Conservation (phyloP, 2,888 invertebrate genomes). For the Agonopterix heracliana region DNA sequence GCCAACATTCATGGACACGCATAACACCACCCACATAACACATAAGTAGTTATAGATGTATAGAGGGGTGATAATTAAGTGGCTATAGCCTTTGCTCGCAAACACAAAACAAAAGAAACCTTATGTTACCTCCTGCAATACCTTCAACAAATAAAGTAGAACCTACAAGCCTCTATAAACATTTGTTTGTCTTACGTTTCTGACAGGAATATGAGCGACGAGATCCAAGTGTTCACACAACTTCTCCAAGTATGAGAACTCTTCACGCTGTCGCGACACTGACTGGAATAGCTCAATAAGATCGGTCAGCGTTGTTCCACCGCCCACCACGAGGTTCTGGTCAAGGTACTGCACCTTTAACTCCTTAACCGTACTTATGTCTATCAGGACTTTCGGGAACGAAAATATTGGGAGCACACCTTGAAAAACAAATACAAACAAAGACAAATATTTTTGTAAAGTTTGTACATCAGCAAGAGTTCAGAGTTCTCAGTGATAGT, state of each 20-base stretch:
- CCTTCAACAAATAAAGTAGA: no score
- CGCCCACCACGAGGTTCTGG: slow-evolving; percentile 67
- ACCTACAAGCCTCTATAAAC: no score
- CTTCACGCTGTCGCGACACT: slow-evolving; percentile 25
- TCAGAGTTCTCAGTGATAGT: no score
- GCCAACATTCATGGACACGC: no score
- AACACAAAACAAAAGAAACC: no score
- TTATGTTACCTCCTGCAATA: no score
- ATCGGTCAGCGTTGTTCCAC: slow-evolving; percentile 62
- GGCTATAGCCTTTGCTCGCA: no score
- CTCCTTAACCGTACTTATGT: slow-evolving; percentile 77
- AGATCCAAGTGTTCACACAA: slow-evolving; percentile 77
- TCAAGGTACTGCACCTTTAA: slow-evolving; percentile 61
- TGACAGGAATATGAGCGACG: slow-evolving; percentile 79
- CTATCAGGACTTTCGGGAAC: slow-evolving; percentile 76
- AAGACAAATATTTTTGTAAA: neutral
- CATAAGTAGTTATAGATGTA: no score
- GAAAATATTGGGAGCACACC: slow-evolving; percentile 61
- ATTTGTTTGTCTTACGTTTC: slow-evolving; percentile 76
- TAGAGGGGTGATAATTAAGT: no score
- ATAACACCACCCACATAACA: no score
- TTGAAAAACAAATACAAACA: slow-evolving; percentile 22
- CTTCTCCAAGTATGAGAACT: slow-evolving; percentile 72
- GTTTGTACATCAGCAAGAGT: no score
- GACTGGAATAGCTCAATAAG: slow-evolving; percentile 57